A percentile compares a stretch with the other conserved stretches of the same genome.
phyloP scores from a whole-genome alignment of 2,888 invertebrate genomes.

The Morinoia aosen region DNA sequence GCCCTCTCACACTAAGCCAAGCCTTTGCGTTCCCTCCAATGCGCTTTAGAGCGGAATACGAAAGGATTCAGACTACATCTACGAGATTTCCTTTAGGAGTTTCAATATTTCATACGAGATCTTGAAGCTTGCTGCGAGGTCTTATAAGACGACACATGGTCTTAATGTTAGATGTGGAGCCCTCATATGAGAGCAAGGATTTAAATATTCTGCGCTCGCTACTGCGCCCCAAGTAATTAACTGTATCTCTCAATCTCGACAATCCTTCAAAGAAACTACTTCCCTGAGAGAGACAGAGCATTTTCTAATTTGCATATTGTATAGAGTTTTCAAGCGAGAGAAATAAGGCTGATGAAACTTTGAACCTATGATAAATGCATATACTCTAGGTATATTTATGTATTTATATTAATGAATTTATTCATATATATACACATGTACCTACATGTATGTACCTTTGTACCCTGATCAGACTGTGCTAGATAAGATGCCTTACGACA shows the following conservation, averaged over 20 bases:
- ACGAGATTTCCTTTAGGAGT: not conserved
- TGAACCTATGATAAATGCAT: not conserved
- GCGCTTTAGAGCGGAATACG: slow-evolving; percentile 2
- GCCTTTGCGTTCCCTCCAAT: not conserved
- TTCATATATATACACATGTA: too few species aligned
- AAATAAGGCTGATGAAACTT: not conserved
- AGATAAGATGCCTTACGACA: too few species aligned
- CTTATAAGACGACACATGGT: not conserved
- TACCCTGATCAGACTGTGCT: too few species aligned
- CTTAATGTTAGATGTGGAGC: not conserved
- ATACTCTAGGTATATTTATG: too few species aligned
- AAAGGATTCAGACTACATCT: not conserved
- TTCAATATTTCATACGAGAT: not conserved
- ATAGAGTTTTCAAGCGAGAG: not conserved
- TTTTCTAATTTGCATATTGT: not conserved
- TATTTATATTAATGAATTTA: too few species aligned
- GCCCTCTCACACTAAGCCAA: not conserved
- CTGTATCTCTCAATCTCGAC: not conserved
- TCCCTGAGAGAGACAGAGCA: not conserved
- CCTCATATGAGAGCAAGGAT: not conserved
- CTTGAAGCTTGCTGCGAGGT: not conserved
- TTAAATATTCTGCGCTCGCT: not conserved
- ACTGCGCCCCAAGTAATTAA: not conserved
- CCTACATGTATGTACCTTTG: too few species aligned
- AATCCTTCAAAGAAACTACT: not conserved